Evolutionary conservation across 2,113 vertebrate species (phyloP), one percentile per base, ranked within the genome.

Genomic region (Hippocampus zosterae): DNA sequence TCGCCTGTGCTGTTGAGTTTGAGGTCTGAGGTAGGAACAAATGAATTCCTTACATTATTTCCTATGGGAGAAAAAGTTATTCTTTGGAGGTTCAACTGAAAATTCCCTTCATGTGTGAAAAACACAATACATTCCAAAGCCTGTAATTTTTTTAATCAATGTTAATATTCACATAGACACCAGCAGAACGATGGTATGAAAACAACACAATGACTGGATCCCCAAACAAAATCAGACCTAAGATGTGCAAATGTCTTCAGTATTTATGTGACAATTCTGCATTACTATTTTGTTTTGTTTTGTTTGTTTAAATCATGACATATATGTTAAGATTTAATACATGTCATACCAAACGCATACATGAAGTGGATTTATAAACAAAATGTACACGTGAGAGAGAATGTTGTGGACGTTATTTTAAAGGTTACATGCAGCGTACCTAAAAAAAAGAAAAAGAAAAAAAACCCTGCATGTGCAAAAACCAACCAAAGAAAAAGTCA

Each of bases 111-210:
- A 62, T 3, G 10, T 10, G 75, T 57, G 11, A 25, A 57, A 69
- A 72, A 55, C 23, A 55, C 68, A 72, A 55, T 50, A 76, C 5
- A 63, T 44, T 70, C 76, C 81, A 81, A 89, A 88, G 81, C 85
- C 89, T 95, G 94, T 91, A 95, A 96, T 96, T 94, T 92, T 91
- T 96, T 92, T 97, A 95, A 96, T 96, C 93, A 93, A 85, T 94
- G 93, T 94, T 95, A 96, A 94, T 94, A 93, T 93, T 93, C 91
- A 92, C 91, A 93, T 90, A 88, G 90, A 91, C 81, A 90, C 86
- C 84, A 89, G 89, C 87, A 90, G 89, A 83, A 85, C 82, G 73
- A 78, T 80, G 80, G 37, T 74, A 66, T 83, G 73, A 81, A 87
- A 64, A 21, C 48, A 67, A 86, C 60, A 66, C 64, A 64, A 66